Evolutionary conservation across 2,888 invertebrate genomes (phyloP).

Genomic region (Mantis religiosa): DNA sequence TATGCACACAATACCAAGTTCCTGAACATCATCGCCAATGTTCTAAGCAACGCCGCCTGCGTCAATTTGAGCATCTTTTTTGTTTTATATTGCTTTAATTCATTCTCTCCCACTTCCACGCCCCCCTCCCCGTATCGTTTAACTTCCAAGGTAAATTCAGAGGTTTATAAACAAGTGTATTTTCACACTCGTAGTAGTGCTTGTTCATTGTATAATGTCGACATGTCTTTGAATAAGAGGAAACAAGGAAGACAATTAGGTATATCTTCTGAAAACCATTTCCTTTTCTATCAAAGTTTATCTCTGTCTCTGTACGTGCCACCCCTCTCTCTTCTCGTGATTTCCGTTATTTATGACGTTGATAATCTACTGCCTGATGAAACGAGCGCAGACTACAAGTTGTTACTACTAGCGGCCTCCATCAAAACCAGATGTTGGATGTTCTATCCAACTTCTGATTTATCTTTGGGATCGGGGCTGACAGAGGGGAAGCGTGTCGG

Average conservation of each 20-base stretch:
- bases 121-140: too few species aligned
- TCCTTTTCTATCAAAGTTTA: background rate
- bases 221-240: too few species aligned
- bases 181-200: too few species aligned
- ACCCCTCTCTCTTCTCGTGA: background rate
- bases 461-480: conserved; percentile 14
- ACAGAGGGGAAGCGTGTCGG: background rate
- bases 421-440: conserved; percentile 27
- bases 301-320: background rate
- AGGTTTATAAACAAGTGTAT: too few species aligned
- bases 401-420: conserved; percentile 1
- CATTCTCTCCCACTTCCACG: too few species aligned
- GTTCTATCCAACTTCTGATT: conserved; percentile 16
- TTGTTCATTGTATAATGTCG: too few species aligned
- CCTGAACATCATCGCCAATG: too few species aligned
- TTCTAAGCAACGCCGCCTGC: too few species aligned
- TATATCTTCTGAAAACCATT: background rate
- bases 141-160: too few species aligned
- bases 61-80: too few species aligned
- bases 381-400: background rate
- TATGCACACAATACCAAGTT: too few species aligned
- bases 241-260: background rate
- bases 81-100: too few species aligned
- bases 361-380: conserved; percentile 17
- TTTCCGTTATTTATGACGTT: conserved; percentile 23